Percentiles rank a stretch among this genome's conserved stretches.
Evolutionary conservation across 92 coral and sea anemone species (phyloP).

Genomic region (Paragorgia papillata): DNA sequence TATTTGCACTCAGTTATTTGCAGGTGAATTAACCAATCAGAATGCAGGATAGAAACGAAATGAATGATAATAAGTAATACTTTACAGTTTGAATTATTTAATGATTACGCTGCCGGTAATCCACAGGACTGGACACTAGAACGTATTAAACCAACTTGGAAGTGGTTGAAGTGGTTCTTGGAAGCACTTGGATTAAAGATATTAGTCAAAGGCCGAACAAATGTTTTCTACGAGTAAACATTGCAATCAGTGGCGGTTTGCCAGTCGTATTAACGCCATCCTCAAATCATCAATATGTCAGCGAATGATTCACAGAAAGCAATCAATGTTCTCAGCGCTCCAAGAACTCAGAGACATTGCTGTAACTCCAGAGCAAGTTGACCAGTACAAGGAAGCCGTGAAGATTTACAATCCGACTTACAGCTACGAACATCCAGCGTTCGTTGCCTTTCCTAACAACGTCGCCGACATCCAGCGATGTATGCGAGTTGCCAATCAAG

Average conservation of each 20-base stretch:
- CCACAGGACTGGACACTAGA: too few relatives aligned
- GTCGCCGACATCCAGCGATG: slow-evolving; percentile 72
- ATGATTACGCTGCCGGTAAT: too few relatives aligned
- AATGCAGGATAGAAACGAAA: too few relatives aligned
- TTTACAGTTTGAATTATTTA: too few relatives aligned
- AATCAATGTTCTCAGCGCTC: slow-evolving; percentile 46
- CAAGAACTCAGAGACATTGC: slow-evolving; percentile 64
- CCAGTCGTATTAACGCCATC: not conserved
- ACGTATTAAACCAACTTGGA: too few relatives aligned
- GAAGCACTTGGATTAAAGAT: too few relatives aligned
- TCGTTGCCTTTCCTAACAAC: slow-evolving; percentile 77
- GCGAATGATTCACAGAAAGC: slow-evolving; percentile 4
- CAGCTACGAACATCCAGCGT: slow-evolving; percentile 72
- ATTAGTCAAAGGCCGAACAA: not conserved
- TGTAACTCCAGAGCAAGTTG: slow-evolving; percentile 68
- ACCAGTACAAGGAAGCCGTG: slow-evolving; percentile 65
- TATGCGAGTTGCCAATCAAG: slow-evolving; percentile 55
- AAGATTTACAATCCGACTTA: slow-evolving; percentile 76
- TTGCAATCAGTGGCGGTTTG: not conserved
- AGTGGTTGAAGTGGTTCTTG: too few relatives aligned
- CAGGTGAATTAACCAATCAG: too few relatives aligned
- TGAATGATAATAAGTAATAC: too few relatives aligned
- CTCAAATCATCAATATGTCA: not conserved
- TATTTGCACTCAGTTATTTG: too few relatives aligned
- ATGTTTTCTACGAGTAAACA: not conserved